Percentiles rank a stretch among this genome's conserved stretches.
Evolutionary conservation across 2,888 invertebrate species (phyloP).

Genomic region (Cremastinae sp.): DNA sequence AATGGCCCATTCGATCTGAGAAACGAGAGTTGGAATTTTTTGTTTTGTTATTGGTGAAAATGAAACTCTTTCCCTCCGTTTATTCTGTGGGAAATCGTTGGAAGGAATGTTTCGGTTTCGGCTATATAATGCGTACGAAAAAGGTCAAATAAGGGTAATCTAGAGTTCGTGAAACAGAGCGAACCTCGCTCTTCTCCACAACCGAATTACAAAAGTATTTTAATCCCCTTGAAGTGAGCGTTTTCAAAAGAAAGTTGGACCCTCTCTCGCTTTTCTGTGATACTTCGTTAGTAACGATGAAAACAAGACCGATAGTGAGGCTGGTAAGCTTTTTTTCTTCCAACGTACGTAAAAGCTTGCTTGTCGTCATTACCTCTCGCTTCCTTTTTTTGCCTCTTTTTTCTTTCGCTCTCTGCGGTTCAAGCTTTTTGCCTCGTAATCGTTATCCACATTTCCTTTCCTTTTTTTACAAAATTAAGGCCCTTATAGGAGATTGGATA

Average conservation of each 20-base stretch:
- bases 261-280: too few species aligned
- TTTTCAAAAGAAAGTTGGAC: too few species aligned
- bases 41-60: slow-evolving; percentile 16
- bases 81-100: not conserved
- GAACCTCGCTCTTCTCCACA: slow-evolving; percentile 12
- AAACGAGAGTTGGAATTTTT: slow-evolving; percentile 19
- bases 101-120: slow-evolving; percentile 6
- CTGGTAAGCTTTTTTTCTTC: slow-evolving; percentile 32
- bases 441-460: not conserved
- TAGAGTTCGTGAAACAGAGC: slow-evolving; percentile 16
- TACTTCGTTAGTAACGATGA: slow-evolving; percentile 28
- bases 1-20: slow-evolving; percentile 8
- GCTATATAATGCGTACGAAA: slow-evolving; percentile 1
- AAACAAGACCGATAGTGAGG: slow-evolving; percentile 26
- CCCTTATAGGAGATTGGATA: slow-evolving; percentile 18
- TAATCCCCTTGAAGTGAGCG: slow-evolving; percentile 45
- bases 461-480: slow-evolving; percentile 31
- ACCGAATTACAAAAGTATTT: slow-evolving; percentile 58
- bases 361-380: slow-evolving; percentile 39
- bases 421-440: slow-evolving; percentile 3
- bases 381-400: not conserved
- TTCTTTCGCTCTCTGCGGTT: slow-evolving; percentile 14
- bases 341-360: slow-evolving; percentile 47
- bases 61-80: slow-evolving; percentile 7
- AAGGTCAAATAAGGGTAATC: slow-evolving; percentile 10